Conservation (phyloP, 2,888 invertebrate species). For the Leucophora obtusa region DNA sequence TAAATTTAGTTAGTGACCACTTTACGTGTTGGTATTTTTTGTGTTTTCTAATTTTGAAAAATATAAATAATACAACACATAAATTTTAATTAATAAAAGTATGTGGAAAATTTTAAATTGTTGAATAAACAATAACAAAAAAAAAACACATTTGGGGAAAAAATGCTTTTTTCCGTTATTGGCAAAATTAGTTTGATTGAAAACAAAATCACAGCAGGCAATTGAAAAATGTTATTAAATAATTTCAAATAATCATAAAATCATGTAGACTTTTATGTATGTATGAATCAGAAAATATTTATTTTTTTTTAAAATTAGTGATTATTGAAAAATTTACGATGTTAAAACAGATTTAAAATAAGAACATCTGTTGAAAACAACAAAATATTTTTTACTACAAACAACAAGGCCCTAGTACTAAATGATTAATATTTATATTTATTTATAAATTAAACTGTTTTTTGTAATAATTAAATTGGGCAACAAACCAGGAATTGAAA, state of each 20-base stretch:
- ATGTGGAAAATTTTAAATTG: conserved; percentile 10
- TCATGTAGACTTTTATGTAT: neutral
- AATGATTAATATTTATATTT: too few relatives aligned
- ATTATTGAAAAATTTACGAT: neutral
- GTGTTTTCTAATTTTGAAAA: conserved; percentile 38
- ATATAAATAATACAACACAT: neutral
- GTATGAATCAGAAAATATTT: neutral
- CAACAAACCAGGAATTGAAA: too few relatives aligned
- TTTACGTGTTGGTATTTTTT: conserved; percentile 60
- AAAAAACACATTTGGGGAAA: neutral
- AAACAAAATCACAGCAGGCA: neutral
- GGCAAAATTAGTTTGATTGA: neutral
- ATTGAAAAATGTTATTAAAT: conserved; percentile 3
- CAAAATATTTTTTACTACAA: too few relatives aligned
- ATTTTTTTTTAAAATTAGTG: neutral
- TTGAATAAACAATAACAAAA: neutral
- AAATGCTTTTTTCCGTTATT: neutral
- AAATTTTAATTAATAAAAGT: neutral
- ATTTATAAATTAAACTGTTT: too few relatives aligned
- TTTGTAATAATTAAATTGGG: too few relatives aligned
- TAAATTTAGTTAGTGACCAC: conserved; percentile 61
- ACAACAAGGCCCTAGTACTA: too few relatives aligned
- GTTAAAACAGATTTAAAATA: too few relatives aligned
- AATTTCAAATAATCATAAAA: conserved; percentile 21
- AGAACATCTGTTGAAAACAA: too few relatives aligned